phyloP scores from a whole-genome alignment of 1,140 invertebrate genomes.

The Dendroctonus ponderosae region DNA sequence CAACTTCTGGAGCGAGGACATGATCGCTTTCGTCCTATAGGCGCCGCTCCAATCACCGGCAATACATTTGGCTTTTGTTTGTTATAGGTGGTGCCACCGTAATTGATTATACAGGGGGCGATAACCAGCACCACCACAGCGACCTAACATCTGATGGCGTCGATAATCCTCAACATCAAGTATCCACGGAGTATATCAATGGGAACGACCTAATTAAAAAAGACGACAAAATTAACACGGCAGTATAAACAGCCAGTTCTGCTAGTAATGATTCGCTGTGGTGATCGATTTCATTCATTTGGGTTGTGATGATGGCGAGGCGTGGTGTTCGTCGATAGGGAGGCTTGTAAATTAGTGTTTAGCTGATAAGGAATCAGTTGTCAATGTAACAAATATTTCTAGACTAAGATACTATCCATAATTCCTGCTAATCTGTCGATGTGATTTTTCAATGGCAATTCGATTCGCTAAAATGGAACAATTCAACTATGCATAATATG shows the following conservation, averaged over 20 bases:
- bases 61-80: slow-evolving; percentile 45
- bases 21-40: no score
- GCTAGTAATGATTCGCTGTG: not conserved
- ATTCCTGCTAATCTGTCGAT: not conserved
- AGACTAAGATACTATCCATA: not conserved
- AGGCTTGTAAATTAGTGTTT: not conserved
- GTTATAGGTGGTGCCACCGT: slow-evolving; percentile 59
- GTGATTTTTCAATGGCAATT: no score
- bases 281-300: slow-evolving; percentile 14
- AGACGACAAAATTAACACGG: slow-evolving; percentile 61
- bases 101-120: slow-evolving; percentile 56
- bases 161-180: slow-evolving; percentile 59
- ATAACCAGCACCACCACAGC: slow-evolving; percentile 51
- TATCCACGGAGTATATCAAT: slow-evolving; percentile 58
- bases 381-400: not conserved
- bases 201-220: slow-evolving; percentile 56
- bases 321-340: not conserved
- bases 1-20: no score
- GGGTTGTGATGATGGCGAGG: slow-evolving; percentile 14
- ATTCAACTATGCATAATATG: no score
- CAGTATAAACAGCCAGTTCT: slow-evolving; percentile 50
- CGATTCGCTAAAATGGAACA: no score
- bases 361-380: not conserved
- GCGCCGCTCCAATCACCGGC: no score
- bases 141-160: slow-evolving; percentile 48